Evolutionary conservation across 2,888 invertebrate genomes (phyloP).

Genomic region (Drosophila rubida): DNA sequence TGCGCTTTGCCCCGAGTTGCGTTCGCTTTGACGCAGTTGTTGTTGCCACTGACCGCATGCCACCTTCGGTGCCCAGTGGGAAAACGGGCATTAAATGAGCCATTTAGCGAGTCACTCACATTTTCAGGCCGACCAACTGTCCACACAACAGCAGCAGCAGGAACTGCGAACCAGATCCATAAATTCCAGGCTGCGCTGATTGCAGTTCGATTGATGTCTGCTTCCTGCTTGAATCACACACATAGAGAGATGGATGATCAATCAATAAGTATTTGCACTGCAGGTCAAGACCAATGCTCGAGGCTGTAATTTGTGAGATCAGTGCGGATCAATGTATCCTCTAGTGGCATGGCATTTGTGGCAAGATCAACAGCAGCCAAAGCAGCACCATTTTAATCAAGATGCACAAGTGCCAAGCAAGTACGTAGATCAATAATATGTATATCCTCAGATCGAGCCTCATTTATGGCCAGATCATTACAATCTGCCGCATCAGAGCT

Average conservation of each 20-base stretch:
- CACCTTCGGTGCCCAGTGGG: constrained; percentile 76
- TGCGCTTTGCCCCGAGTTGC: constrained; percentile 56
- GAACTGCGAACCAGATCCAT: constrained; percentile 13
- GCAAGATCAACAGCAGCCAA: constrained; percentile 42
- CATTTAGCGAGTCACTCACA: constrained; percentile 78
- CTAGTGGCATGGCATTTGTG: constrained; percentile 27
- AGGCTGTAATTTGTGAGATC: neutral
- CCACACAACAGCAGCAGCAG: constrained; percentile 11
- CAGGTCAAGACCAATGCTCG: constrained; percentile 28
- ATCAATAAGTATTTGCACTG: constrained; percentile 1
- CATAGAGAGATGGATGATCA: neutral
- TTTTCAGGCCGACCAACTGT: constrained; percentile 60
- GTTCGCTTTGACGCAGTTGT: constrained; percentile 49
- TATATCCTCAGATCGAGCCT: constrained; percentile 25
- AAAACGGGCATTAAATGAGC: constrained; percentile 73
- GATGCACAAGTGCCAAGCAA: constrained; percentile 24
- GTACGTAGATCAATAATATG: constrained; percentile 53
- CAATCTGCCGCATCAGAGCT: constrained; percentile 51
- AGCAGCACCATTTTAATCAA: constrained; percentile 49
- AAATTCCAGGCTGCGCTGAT: constrained; percentile 33
- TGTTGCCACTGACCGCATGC: constrained; percentile 69
- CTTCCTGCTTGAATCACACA: constrained; percentile 28
- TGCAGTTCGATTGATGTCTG: constrained; percentile 27
- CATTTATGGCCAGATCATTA: constrained; percentile 59
- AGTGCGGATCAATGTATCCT: constrained; percentile 40